Evolutionary conservation across 2,888 invertebrate genomes (phyloP).

Genomic region (Podotricha telesiphe): DNA sequence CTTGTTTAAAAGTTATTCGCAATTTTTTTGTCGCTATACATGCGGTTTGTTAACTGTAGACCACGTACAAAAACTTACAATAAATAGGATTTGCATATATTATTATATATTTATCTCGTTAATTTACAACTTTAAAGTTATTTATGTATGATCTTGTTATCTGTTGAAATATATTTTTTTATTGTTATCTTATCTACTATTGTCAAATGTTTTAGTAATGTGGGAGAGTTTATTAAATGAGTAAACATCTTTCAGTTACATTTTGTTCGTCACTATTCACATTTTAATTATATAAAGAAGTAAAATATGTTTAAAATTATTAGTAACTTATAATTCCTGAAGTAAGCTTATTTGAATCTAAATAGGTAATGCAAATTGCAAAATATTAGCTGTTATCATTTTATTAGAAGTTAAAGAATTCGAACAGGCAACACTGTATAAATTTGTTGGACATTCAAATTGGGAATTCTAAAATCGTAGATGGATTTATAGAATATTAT

Average conservation of each 20-base stretch:
- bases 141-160: background rate
- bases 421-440: constrained; percentile 4
- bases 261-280: background rate
- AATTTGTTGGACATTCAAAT: background rate
- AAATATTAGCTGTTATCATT: background rate
- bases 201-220: constrained; percentile 54
- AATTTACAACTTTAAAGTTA: background rate
- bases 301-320: background rate
- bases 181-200: constrained; percentile 27
- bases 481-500: too few relatives aligned
- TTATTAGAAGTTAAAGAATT: background rate
- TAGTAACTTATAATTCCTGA: too few relatives aligned
- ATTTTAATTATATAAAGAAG: background rate
- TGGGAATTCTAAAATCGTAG: too few relatives aligned
- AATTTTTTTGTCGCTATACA: constrained; percentile 9
- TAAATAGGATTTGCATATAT: background rate
- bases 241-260: background rate
- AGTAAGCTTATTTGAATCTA: too few relatives aligned
- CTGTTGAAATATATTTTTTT: background rate
- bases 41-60: constrained; percentile 4
- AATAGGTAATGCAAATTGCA: background rate
- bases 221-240: constrained; percentile 71
- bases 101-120: background rate
- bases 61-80: background rate
- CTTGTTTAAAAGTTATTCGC: constrained; percentile 1